Percentiles rank a stretch among this genome's conserved stretches.
Conservation (phyloP, 1,140 invertebrate genomes). For the Lordiphosa collinella region DNA sequence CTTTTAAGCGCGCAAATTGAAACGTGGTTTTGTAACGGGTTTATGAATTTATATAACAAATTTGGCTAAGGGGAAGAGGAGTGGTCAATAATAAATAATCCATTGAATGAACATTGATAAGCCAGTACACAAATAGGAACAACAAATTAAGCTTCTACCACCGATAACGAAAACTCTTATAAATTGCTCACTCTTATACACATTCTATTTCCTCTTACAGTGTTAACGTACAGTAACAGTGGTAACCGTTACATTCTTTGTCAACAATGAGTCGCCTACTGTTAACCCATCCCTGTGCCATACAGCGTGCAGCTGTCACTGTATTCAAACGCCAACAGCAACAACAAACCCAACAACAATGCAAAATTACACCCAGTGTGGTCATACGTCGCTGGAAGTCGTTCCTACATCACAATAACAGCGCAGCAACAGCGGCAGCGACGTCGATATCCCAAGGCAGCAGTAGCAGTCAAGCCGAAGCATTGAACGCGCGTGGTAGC, state of each 20-base stretch:
- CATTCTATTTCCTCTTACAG: conserved; percentile 2
- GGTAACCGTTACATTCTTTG: not conserved
- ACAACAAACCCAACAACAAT: conserved; percentile 41
- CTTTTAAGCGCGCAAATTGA: conserved; percentile 8
- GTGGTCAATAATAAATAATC: too few relatives aligned
- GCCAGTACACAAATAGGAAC: too few relatives aligned
- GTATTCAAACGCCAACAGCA: conserved; percentile 18
- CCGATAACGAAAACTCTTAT: not conserved
- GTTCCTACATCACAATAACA: conserved; percentile 57
- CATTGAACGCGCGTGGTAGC: conserved; percentile 54
- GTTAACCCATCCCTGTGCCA: conserved; percentile 20
- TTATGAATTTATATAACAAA: conserved; percentile 3
- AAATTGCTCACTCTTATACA: not conserved
- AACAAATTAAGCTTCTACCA: too few relatives aligned
- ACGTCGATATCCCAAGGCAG: conserved; percentile 12
- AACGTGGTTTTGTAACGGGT: not conserved
- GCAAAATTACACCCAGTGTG: conserved; percentile 27
- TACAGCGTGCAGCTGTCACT: conserved; percentile 35
- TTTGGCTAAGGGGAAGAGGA: too few relatives aligned
- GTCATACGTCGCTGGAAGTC: conserved; percentile 66
- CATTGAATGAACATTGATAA: too few relatives aligned
- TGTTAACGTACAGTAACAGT: not conserved
- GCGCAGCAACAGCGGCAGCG: conserved; percentile 29
- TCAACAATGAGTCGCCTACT: conserved; percentile 36
- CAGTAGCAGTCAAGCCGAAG: conserved; percentile 37